Evolutionary conservation across 2,797 vertebrate species (phyloP), one percentile per base, ranked within the genome.

Genomic region (Pelobates cultripes): DNA sequence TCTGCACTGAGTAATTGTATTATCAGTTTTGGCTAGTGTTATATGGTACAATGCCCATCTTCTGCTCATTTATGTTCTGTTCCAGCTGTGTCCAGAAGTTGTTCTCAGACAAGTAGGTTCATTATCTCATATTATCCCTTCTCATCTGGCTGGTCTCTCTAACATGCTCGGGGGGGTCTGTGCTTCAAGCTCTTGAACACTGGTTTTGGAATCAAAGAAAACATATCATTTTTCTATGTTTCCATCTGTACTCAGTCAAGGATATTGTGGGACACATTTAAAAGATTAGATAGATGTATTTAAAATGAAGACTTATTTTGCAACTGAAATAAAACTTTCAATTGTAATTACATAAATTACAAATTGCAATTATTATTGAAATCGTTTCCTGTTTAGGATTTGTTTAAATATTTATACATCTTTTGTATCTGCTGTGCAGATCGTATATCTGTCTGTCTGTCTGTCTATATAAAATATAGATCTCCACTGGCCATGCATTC

Each of bases 101-200:
- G 69, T 90, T 90, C 77, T 72, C 74, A 67, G 87, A 90, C 89
- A 92, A 90, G 91, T 91, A 91, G 86, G 89, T 92, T 87, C 89
- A 80, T 83, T 87, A 86, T 83, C 72, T 76, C 43, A 17, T 78
- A 10, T 75, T 14, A 83, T 60, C 73, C 4, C 17, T n/a, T 14
- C 47, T 75, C 17, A n/a, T 40, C 45, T 61, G 61, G 17, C 42
- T 64, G 53, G 47, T 5, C 61, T 51, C 71, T 4, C 40, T 17
- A 41, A n/a, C 7, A 43, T 68, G 12, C 45, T 47, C 77, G 55
- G 77, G 40, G 40, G 45, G 82, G 47, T 63, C 77, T 76, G 67
- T 69, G 68, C 73, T 68, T 83, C 75, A 43, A 77, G 67, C 44
- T 64, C 41, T 43, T 67, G 45, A 17, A 72, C 60, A 43, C 41